Evolutionary conservation across 2,113 vertebrate genomes (phyloP).

Genomic region (Phalacrocorax aristotelis): DNA sequence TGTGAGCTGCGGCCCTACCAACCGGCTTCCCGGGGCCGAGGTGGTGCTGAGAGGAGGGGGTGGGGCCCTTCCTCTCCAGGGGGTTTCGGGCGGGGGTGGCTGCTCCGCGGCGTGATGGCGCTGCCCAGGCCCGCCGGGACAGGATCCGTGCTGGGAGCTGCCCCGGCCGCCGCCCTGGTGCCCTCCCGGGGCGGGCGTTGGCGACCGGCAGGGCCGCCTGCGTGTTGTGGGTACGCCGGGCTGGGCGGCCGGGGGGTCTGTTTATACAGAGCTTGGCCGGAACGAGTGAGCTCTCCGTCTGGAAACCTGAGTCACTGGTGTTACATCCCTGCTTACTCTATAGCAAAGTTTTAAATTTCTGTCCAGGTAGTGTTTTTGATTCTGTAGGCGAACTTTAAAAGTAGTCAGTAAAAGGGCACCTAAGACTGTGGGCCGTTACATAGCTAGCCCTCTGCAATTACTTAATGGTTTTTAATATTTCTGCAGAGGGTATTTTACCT

Average conservation of each 20-base stretch:
- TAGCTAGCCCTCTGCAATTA: neutral
- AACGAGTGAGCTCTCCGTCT: neutral
- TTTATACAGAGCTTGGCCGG: too few relatives aligned
- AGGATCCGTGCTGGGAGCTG: neutral
- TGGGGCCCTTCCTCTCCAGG: too few relatives aligned
- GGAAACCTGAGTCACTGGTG: neutral
- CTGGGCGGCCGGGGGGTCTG: accelerated
- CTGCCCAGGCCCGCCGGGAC: neutral
- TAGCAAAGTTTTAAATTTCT: neutral
- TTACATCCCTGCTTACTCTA: too few relatives aligned
- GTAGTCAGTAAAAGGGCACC: neutral
- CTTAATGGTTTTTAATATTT: neutral
- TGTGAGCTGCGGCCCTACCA: too few relatives aligned
- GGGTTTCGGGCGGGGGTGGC: too few relatives aligned
- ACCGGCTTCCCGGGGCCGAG: too few relatives aligned
- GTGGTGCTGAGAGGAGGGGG: too few relatives aligned
- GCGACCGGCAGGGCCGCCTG: too few relatives aligned
- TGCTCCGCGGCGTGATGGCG: too few relatives aligned
- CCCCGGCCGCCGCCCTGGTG: too few relatives aligned
- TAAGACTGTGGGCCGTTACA: neutral
- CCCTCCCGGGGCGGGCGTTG: too few relatives aligned
- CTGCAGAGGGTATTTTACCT: neutral
- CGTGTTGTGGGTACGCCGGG: too few relatives aligned
- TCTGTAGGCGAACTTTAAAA: neutral
- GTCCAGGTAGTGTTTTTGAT: neutral